Evolutionary conservation across 2,113 vertebrate species (phyloP), one percentile per base, ranked within the genome.

Genomic region (Menidia beryllina): DNA sequence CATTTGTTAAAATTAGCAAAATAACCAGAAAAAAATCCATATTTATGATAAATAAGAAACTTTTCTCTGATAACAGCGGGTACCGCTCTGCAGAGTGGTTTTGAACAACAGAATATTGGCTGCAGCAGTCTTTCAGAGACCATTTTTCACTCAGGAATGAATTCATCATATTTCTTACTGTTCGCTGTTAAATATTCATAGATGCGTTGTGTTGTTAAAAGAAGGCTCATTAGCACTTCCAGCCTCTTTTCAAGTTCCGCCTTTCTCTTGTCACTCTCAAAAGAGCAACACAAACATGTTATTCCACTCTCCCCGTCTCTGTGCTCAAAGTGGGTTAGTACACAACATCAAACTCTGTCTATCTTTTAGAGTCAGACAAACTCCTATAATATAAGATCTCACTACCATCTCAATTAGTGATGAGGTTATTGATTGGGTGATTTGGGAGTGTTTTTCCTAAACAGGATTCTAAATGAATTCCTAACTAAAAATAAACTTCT

Each of bases 111-210:
- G 53, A 38, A 19, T 82, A 19, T 54, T 51, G 69, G 74, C 49
- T 63, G 54, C 36, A 48, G 72, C 63, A 20, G 54, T 47, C 62
- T 80, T 26, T 43, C 59, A 39, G 20, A 23, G 39, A 51, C 17
- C 13, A 43, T 80, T 81, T 84, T 79, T 68, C 61, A 72, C 66
- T 68, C 54, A 25, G 39, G 47, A 65, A 70, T 70, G 75, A 86
- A 84, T 81, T 79, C 64, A 75, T 86, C 76, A 73, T 62, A 72
- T 64, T 72, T 81, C 63, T 72, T 77, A 73, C 87, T 88, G 60
- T 88, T 83, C 67, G 82, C 84, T 91, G 88, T 83, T 90, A 87
- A 92, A 92, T 92, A 92, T 93, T 92, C 91, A 93, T 91, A 85
- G 51, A 5, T 23, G 70, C 69, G 76, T 90, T 86, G 80, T 86